Evolutionary conservation across 2,888 invertebrate genomes (phyloP), one percentile per base, ranked within the genome.

Genomic region (Drosophila multiciliata): DNA sequence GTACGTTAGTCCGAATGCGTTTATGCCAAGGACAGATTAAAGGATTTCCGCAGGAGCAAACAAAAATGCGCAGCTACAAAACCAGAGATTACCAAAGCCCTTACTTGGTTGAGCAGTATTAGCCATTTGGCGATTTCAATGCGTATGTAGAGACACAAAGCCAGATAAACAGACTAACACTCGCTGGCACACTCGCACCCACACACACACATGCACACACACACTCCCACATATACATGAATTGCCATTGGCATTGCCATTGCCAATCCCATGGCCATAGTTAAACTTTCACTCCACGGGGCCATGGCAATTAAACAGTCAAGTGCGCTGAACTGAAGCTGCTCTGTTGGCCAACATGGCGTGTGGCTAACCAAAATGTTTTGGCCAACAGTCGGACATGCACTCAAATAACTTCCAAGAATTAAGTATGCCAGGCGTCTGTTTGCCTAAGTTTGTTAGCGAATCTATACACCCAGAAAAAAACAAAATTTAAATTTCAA

Each of bases 11-110:
- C 62, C 48, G n/a, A 38, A 17, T 58, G 73, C 55, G 70, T 69
- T 80, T 76, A 74, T 75, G 78, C 72, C 75, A 80, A 75, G 79
- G 82, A 80, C 81, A 87, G 89, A 87, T 90, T 91, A 90, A 88
- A 72, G 85, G 88, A 83, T 82, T 83, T 86, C 52, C 73, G 64
- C 49, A 64, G 49, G 17, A 57, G 57, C 8, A 45, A 49, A 54
- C 68, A 49, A 58, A 66, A 23, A 50, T 29, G 2, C 49, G 1
- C 52, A 70, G 20, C 50, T 66, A 64, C 33, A 58, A 50, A 45
- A 74, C 60, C 62, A 60, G 57, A 77, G 69, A 69, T 75, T 68
- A 70, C 32, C 54, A 65, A 59, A 50, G 52, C 62, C 52, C 62
- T 68, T 61, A 64, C 61, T 60, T 49, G 58, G 26, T 50, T 62